phyloP scores from a whole-genome alignment of 2,113 vertebrate genomes.

The Psilopogon haemacephalus region DNA sequence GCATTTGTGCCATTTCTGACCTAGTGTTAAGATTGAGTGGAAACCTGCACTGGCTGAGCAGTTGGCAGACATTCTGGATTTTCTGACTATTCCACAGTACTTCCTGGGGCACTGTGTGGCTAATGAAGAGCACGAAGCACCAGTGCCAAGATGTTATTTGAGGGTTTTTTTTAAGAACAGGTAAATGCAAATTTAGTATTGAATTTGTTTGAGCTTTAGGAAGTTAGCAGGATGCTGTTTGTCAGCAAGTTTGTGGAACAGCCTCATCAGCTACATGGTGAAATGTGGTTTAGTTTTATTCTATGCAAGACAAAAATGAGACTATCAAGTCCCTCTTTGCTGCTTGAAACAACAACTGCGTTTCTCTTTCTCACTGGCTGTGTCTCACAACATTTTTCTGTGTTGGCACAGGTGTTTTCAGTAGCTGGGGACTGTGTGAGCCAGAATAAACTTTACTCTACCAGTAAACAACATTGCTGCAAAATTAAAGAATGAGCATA shows the following conservation, averaged over 20 bases:
- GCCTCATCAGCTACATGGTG: background rate
- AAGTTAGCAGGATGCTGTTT: background rate
- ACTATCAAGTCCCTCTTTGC: background rate
- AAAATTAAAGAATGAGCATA: background rate
- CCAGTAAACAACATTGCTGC: background rate
- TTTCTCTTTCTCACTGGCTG: background rate
- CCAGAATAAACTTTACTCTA: background rate
- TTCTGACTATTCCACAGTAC: background rate
- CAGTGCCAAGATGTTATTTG: background rate
- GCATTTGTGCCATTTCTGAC: background rate
- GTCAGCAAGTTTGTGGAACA: background rate
- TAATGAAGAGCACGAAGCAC: background rate
- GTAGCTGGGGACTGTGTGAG: background rate
- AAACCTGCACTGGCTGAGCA: background rate
- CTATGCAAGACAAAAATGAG: background rate
- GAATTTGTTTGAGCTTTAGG: background rate
- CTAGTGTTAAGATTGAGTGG: background rate
- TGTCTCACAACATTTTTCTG: background rate
- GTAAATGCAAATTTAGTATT: background rate
- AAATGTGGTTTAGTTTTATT: background rate
- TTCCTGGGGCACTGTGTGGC: background rate
- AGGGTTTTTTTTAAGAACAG: background rate
- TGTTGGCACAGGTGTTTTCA: background rate
- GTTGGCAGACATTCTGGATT: background rate
- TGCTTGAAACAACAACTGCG: background rate